Evolutionary conservation across 2,888 invertebrate species (phyloP).

Genomic region (Eupithecia insigniata): DNA sequence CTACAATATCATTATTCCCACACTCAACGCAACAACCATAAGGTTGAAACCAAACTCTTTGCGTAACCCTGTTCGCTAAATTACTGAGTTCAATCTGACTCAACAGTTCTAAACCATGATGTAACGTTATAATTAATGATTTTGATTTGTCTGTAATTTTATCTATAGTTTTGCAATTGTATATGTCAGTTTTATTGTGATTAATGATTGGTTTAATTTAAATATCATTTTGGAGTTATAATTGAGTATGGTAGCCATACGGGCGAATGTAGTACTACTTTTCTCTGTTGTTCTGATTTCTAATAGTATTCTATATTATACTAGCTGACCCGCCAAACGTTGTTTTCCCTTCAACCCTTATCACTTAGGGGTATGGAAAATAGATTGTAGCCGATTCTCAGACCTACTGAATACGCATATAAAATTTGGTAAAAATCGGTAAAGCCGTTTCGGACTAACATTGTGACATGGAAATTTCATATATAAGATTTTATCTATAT

Average conservation of each 20-base stretch:
- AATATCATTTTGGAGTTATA: conserved; percentile 12
- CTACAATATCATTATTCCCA: conserved; percentile 2
- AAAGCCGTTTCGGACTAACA: too few species aligned
- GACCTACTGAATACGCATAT: too few species aligned
- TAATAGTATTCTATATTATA: too few species aligned
- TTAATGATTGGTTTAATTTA: conserved; percentile 28
- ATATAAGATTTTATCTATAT: too few species aligned
- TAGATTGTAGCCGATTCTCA: too few species aligned
- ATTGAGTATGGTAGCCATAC: background rate
- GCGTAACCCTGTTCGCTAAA: conserved; percentile 35
- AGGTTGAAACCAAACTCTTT: conserved; percentile 26
- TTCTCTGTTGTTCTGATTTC: background rate
- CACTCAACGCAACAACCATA: conserved; percentile 10
- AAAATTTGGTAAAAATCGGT: too few species aligned
- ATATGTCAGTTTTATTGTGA: conserved; percentile 41
- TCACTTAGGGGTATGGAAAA: too few species aligned
- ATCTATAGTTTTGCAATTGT: conserved; percentile 44
- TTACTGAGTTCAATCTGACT: conserved; percentile 33
- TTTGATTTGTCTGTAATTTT: conserved; percentile 42
- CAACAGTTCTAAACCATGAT: conserved; percentile 39
- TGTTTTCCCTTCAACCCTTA: too few species aligned
- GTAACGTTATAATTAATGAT: conserved; percentile 45
- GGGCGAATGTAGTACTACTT: background rate
- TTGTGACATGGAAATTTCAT: too few species aligned
- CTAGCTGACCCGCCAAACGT: too few species aligned